Percentiles rank a stretch among this genome's conserved stretches.
These are phyloP conservation scores for Garrulus glandarius DNA, from an alignment of 2,797 vertebrate genomes.

Conservation along the genomic window DNA sequence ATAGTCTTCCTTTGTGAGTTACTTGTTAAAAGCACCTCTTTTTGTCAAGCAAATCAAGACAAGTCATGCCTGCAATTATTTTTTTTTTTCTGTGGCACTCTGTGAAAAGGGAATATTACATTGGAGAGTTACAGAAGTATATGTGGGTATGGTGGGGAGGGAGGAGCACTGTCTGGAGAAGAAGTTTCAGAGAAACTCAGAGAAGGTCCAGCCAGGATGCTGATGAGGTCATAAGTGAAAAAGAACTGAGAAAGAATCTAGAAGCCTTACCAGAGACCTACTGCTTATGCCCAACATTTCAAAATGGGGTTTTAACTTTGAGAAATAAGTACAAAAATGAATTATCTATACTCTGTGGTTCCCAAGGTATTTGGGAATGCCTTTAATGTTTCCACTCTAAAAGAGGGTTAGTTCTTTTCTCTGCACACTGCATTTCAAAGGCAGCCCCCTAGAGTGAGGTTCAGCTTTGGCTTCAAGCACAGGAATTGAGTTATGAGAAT, in stretches of 20 bases:
- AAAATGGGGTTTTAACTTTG: conserved; percentile 10
- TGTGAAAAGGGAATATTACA: neutral
- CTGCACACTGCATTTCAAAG: conserved; percentile 46
- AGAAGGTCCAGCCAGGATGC: neutral
- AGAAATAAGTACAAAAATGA: conserved; percentile 25
- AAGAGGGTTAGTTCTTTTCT: conserved; percentile 34
- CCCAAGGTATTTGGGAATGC: conserved; percentile 25
- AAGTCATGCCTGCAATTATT: neutral
- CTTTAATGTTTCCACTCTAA: conserved; percentile 37
- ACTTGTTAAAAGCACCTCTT: neutral
- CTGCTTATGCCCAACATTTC: neutral
- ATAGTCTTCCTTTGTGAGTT: neutral
- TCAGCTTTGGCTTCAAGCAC: conserved; percentile 33
- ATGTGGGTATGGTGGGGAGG: neutral
- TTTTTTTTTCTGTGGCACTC: neutral
- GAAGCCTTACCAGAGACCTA: neutral
- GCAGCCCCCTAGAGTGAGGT: conserved; percentile 28
- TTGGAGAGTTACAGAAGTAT: neutral
- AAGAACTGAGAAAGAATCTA: neutral
- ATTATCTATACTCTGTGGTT: conserved; percentile 38
- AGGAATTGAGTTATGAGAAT: neutral
- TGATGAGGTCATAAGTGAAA: neutral
- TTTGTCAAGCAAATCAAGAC: neutral
- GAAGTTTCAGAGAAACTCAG: neutral
- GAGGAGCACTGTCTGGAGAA: neutral